phyloP scores from a whole-genome alignment of 2,797 vertebrate species.

The Capromys pilorides region DNA sequence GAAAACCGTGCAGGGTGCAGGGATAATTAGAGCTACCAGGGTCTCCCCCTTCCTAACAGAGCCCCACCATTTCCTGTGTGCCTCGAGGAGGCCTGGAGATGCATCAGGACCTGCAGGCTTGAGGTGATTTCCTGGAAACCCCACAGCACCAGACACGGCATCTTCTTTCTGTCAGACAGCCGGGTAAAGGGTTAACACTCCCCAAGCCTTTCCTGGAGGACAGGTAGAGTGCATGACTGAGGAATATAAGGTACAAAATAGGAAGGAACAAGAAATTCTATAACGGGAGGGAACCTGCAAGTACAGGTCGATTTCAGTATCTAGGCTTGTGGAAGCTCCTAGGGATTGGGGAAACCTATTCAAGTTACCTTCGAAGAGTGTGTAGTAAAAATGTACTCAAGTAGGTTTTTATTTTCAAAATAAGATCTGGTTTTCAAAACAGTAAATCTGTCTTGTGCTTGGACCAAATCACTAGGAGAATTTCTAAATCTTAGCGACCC shows the following conservation, averaged over 20 bases:
- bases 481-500: background rate
- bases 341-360: background rate
- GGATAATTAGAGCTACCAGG: background rate
- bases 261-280: background rate
- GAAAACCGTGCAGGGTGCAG: background rate
- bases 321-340: background rate
- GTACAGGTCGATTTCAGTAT: background rate
- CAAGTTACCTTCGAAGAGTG: constrained; percentile 4
- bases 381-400: background rate
- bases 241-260: background rate
- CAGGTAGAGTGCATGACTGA: background rate
- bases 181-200: background rate
- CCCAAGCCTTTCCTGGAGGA: background rate
- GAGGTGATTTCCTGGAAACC: background rate
- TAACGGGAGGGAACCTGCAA: background rate
- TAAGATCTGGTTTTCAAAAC: background rate
- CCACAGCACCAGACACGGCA: background rate
- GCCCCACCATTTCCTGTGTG: constrained; percentile 11
- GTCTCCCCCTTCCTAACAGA: background rate
- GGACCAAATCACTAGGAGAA: background rate
- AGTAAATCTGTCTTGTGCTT: background rate
- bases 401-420: constrained; percentile 30
- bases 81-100: background rate
- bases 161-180: background rate
- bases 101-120: background rate